These are phyloP conservation scores for Didymodactylos carnosus DNA, from an alignment of 2,888 invertebrate species.

Conservation along the genomic window DNA sequence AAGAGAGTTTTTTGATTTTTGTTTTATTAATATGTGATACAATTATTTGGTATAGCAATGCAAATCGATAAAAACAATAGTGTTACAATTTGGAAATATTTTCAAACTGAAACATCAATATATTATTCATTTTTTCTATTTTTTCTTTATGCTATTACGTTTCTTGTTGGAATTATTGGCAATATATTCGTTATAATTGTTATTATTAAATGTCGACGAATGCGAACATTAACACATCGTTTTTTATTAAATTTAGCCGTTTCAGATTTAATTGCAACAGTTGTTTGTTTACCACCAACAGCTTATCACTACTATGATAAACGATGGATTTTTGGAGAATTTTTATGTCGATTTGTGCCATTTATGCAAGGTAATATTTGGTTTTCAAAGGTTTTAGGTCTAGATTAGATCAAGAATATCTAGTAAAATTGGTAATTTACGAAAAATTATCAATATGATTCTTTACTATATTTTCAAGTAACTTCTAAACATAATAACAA, in stretches of 20 bases:
- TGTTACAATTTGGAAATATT: not conserved
- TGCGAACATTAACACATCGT: conserved; percentile 13
- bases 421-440: no score
- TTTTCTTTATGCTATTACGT: not conserved
- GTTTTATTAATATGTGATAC: no score
- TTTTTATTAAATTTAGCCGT: conserved; percentile 13
- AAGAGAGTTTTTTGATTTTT: no score
- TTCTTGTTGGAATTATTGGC: conserved; percentile 5
- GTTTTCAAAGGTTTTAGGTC: no score
- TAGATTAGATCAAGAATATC: no score
- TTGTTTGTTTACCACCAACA: conserved; percentile 9
- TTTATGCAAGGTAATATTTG: not conserved
- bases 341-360: conserved; percentile 9
- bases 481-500: no score
- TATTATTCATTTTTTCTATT: not conserved
- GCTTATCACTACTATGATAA: conserved; percentile 3
- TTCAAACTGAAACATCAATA: not conserved
- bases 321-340: conserved; percentile 11
- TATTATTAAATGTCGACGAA: conserved; percentile 9
- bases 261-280: conserved; percentile 8
- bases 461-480: no score
- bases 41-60: no score
- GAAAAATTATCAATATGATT: no score
- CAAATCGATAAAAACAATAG: no score
- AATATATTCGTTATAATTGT: conserved; percentile 12